Evolutionary conservation across 2,888 invertebrate genomes (phyloP).

Genomic region (Anorthoa munda): DNA sequence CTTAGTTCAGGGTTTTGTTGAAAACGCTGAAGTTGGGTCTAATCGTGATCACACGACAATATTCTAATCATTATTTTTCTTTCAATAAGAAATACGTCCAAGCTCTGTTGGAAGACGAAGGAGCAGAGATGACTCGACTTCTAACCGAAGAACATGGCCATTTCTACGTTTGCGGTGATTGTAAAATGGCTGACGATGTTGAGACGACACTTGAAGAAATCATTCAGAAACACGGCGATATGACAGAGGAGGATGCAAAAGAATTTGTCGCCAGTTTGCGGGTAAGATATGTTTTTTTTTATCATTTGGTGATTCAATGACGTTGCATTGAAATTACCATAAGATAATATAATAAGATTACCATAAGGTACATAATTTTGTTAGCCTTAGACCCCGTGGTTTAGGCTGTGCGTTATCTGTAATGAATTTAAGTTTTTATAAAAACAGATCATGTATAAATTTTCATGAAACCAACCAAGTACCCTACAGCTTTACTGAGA

Average conservation of each 20-base stretch:
- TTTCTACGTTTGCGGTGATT: conserved; percentile 99
- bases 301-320: neutral
- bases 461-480: no score
- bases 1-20: neutral
- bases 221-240: conserved; percentile 92
- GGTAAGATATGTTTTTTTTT: conserved; percentile 90
- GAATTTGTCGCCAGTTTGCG: conserved; percentile 95
- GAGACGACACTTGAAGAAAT: conserved; percentile 96
- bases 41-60: neutral
- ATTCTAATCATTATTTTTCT: neutral
- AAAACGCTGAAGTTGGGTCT: neutral
- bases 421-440: no score
- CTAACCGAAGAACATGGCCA: conserved; percentile 95
- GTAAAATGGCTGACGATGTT: conserved; percentile 99
- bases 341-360: no score
- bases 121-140: conserved; percentile 94
- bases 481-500: no score
- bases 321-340: no score
- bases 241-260: conserved; percentile 95
- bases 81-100: conserved; percentile 96
- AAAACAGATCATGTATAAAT: no score
- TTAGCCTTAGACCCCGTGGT: no score
- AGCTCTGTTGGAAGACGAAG: conserved; percentile 95
- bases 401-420: no score
- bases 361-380: no score